Evolutionary conservation across 1,140 invertebrate genomes (phyloP).

Genomic region (Teleogryllus occipitalis): DNA sequence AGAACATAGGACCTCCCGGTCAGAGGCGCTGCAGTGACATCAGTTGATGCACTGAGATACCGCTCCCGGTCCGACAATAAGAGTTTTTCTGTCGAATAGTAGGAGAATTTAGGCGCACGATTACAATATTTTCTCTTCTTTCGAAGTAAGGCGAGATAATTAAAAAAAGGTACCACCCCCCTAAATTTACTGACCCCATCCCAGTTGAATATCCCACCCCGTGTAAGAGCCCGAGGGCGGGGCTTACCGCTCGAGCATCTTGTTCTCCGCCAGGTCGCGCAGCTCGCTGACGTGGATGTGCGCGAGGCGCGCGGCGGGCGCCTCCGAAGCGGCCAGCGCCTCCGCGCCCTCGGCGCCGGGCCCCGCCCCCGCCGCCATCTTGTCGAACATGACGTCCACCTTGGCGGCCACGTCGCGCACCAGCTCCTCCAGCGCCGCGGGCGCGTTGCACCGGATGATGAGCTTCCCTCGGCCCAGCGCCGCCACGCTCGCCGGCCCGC

Average conservation of each 20-base stretch:
- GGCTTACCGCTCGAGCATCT: conserved; percentile 14
- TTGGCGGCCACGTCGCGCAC: conserved; percentile 34
- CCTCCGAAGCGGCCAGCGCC: neutral
- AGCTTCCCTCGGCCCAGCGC: conserved; percentile 20
- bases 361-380: neutral
- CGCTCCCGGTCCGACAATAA: too few relatives aligned
- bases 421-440: conserved; percentile 30
- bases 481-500: neutral
- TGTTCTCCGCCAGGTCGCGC: neutral
- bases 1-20: too few relatives aligned
- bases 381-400: conserved; percentile 33
- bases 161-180: too few relatives aligned
- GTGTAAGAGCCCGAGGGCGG: too few relatives aligned
- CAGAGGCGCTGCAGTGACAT: too few relatives aligned
- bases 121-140: too few relatives aligned
- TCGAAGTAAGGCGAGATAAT: too few relatives aligned
- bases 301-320: neutral
- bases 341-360: conserved; percentile 10
- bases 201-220: too few relatives aligned
- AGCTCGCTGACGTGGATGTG: neutral
- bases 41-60: too few relatives aligned
- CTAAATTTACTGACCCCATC: too few relatives aligned
- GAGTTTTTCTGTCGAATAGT: too few relatives aligned
- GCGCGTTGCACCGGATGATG: conserved; percentile 28
- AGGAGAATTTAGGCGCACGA: too few relatives aligned